Conservation (phyloP, 1,140 invertebrate genomes). For the Amphibalanus amphitrite region DNA sequence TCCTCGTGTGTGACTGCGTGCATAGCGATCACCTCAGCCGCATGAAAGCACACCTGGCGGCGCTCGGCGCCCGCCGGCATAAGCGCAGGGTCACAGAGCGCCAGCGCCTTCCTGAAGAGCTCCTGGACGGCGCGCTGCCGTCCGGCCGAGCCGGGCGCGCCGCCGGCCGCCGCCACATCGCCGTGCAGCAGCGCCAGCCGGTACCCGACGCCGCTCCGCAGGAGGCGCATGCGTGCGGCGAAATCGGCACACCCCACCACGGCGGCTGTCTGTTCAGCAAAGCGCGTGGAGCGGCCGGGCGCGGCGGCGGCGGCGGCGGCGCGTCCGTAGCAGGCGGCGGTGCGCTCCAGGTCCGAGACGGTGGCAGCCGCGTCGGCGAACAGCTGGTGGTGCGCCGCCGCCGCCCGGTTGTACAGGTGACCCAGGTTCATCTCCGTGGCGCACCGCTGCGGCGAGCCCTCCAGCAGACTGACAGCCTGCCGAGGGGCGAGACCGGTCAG, state of each 20-base stretch:
- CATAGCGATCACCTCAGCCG: neutral
- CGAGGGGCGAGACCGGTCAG: too few species aligned
- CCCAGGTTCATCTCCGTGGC: neutral
- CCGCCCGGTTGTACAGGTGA: neutral
- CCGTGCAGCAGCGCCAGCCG: neutral
- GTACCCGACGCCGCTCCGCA: neutral
- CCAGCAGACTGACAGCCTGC: neutral
- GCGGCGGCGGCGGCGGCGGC: too few species aligned
- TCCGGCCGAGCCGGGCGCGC: too few species aligned
- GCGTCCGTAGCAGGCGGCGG: neutral
- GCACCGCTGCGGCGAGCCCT: neutral
- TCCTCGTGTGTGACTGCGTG: neutral
- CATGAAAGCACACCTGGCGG: neutral
- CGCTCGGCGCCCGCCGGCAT: neutral
- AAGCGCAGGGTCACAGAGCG: neutral
- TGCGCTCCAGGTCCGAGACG: neutral
- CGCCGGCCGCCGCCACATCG: neutral
- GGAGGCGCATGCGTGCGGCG: neutral
- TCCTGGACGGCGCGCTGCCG: neutral
- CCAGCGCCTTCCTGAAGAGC: neutral
- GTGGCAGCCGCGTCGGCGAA: neutral
- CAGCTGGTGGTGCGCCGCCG: neutral
- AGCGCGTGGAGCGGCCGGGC: neutral
- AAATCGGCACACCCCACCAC: neutral
- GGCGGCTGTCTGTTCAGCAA: neutral